phyloP scores from a whole-genome alignment of 2,797 vertebrate genomes.

The Acanthopagrus latus region DNA sequence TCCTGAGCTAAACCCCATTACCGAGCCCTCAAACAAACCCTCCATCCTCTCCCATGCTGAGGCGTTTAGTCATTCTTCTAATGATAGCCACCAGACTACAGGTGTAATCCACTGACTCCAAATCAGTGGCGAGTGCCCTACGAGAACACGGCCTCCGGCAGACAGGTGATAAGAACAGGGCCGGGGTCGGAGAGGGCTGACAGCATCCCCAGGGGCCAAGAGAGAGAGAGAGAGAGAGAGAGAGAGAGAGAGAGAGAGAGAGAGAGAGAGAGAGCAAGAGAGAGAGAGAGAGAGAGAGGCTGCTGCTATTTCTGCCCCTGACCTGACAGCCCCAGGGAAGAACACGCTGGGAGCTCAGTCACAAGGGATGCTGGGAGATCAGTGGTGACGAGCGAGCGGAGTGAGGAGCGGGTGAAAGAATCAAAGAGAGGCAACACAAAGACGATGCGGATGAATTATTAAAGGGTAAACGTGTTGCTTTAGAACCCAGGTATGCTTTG shows the following conservation, averaged over 20 bases:
- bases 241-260: constrained; percentile 21
- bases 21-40: constrained; percentile 30
- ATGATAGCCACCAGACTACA: constrained; percentile 69
- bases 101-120: constrained; percentile 69
- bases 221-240: too few relatives aligned
- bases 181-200: constrained; percentile 56
- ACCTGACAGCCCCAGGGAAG: constrained; percentile 60
- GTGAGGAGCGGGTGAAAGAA: constrained; percentile 32
- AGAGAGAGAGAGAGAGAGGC: constrained; percentile 18
- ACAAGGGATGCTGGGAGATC: constrained; percentile 72
- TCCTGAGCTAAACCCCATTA: constrained; percentile 52
- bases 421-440: constrained; percentile 31
- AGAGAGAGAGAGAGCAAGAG: too few relatives aligned
- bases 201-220: constrained; percentile 56
- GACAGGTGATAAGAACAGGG: constrained; percentile 67
- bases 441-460: constrained; percentile 8
- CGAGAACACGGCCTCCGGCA: constrained; percentile 56
- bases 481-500: background rate
- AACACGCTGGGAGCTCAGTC: constrained; percentile 66
- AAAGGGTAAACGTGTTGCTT: background rate
- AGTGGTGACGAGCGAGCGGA: constrained; percentile 53
- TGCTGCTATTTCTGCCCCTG: constrained; percentile 76
- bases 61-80: constrained; percentile 66
- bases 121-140: constrained; percentile 43
- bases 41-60: constrained; percentile 35